phyloP scores from a whole-genome alignment of 2,797 vertebrate genomes.

The Macropodus opercularis region DNA sequence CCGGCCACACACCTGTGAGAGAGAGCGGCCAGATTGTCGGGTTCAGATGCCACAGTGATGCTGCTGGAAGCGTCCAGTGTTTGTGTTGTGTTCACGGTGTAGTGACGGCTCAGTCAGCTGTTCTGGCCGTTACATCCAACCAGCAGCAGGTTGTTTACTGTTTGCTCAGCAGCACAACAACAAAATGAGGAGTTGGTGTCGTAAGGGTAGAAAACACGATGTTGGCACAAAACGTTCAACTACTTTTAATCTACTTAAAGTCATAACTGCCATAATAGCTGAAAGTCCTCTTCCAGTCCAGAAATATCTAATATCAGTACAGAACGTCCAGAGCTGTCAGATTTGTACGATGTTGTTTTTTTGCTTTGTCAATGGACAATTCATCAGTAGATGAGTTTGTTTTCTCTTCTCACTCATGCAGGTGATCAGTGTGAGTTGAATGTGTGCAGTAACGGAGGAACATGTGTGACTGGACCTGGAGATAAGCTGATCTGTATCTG shows the following conservation, averaged over 20 bases:
- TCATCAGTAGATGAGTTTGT: too few species aligned
- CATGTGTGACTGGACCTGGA: conserved; percentile 83
- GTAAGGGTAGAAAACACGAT: background rate
- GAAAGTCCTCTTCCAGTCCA: conserved; percentile 10
- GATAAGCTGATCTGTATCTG: conserved; percentile 91
- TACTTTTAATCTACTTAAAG: background rate
- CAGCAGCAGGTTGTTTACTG: conserved; percentile 32
- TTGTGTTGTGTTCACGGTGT: conserved; percentile 53
- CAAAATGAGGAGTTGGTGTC: background rate
- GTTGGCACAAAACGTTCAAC: background rate
- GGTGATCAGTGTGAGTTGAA: conserved; percentile 89
- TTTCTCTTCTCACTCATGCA: conserved; percentile 46
- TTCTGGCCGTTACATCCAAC: conserved; percentile 34
- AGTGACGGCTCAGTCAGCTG: conserved; percentile 69
- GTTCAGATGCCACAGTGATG: conserved; percentile 27
- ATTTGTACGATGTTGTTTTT: too few species aligned
- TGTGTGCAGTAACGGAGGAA: conserved; percentile 90
- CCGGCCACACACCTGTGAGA: background rate
- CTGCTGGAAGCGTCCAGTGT: conserved; percentile 68
- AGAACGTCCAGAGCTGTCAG: conserved; percentile 23
- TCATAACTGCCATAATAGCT: background rate
- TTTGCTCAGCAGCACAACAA: conserved; percentile 20
- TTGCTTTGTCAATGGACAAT: too few species aligned
- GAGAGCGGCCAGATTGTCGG: conserved; percentile 50
- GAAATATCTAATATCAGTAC: conserved; percentile 24